Evolutionary conservation across 2,888 invertebrate genomes (phyloP), one percentile per base, ranked within the genome.

Genomic region (Sesamia inferens): DNA sequence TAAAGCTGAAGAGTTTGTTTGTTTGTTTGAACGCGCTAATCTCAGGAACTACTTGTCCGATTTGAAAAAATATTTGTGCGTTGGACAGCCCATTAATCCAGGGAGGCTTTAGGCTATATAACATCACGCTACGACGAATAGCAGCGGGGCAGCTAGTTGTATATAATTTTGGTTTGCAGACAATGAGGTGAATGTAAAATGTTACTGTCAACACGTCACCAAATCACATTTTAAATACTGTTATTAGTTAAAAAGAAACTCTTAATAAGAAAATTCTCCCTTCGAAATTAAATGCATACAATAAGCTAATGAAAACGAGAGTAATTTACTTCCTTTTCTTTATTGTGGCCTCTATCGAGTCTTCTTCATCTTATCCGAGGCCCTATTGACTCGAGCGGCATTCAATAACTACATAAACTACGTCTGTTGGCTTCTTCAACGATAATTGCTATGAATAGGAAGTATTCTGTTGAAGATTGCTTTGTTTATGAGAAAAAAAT

Each of bases 331-430:
- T 42, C 1, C 24, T 13, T n/a, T 74, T 68, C 44, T 68, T 39
- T 13, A 14, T 10, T 22, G 44, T 51, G 19, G 16, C 47, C 39
- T 61, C 13, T 39, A 44, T 39, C 14, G 51, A 48, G 4, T 22
- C 3, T 54, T 44, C 16, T 11, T 65, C 42, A 10, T 58, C 5
- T 44, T 22, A 44, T 44, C 10, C 7, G n/a, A 11, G 44, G 13
- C 61, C 4, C 14, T 48, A 42, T 79, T 74, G 61, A 77, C 22
- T 74, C 22, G 57, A 11, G 48, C 65, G 73, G 31, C 65, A 0
- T 74, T 19, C 63, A 68, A 78, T 78, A 78, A 65, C 68, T 68
- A 58, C 51, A 77, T 77, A 77, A 79, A 82, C 63, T 54, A 79
- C 54, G 59, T 57, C 57, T 61, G 44, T 24, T 74, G 11, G 51